Percentiles rank a stretch among this genome's conserved stretches.
Conservation (phyloP, 2,888 invertebrate genomes). For the Cancer borealis region DNA sequence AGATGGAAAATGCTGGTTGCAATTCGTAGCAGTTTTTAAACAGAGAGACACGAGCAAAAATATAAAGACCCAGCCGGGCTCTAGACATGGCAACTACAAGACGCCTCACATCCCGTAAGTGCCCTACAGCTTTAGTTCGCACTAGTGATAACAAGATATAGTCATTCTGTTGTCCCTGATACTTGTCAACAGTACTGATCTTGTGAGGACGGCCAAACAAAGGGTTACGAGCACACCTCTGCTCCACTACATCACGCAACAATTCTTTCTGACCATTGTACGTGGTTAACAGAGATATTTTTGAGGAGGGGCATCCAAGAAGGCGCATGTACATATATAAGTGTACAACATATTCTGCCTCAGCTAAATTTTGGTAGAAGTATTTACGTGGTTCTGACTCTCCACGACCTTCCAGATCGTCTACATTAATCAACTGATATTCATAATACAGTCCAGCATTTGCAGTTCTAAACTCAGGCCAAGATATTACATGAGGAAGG, state of each 20-base stretch:
- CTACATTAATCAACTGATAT: constrained; percentile 97
- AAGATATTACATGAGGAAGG: constrained; percentile 90
- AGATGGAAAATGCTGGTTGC: constrained; percentile 95
- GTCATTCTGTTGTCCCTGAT: constrained; percentile 99
- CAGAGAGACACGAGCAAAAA: constrained; percentile 94
- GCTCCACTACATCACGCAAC: constrained; percentile 95
- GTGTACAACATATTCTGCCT: constrained; percentile 94
- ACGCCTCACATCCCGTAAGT: constrained; percentile 96
- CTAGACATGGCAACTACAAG: constrained; percentile 99
- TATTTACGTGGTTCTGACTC: constrained; percentile 99
- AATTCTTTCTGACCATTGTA: constrained; percentile 99
- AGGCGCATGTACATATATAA: constrained; percentile 99
- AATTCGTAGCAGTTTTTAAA: constrained; percentile 98
- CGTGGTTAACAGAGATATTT: constrained; percentile 98
- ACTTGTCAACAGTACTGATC: constrained; percentile 94
- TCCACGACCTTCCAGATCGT: constrained; percentile 96
- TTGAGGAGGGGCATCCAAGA: constrained; percentile 96
- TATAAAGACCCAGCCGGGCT: constrained; percentile 96
- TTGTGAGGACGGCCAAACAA: constrained; percentile 77
- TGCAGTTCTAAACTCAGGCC: constrained; percentile 91
- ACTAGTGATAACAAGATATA: constrained; percentile 97
- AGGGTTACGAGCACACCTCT: constrained; percentile 87
- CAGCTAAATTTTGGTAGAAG: constrained; percentile 92
- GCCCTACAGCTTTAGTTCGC: constrained; percentile 97
- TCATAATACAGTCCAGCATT: constrained; percentile 96